Conservation (phyloP, 1,140 invertebrate species). For the Drosophila burlai region DNA sequence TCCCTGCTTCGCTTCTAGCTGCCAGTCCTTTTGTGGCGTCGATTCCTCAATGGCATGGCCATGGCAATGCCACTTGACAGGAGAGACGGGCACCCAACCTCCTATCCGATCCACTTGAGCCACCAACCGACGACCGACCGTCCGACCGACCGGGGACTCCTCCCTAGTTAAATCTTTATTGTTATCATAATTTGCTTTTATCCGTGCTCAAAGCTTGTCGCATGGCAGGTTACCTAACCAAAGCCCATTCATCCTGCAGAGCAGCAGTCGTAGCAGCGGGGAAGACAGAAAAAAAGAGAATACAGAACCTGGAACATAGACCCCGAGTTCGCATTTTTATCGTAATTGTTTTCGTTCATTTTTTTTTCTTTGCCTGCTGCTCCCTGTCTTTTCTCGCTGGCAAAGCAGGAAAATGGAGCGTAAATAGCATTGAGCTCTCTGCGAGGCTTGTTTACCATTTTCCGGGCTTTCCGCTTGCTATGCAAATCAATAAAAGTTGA, state of each 20-base stretch:
- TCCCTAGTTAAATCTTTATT: constrained; percentile 82
- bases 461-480: constrained; percentile 46
- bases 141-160: neutral
- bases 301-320: constrained; percentile 40
- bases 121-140: constrained; percentile 5
- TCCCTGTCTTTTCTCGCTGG: constrained; percentile 5
- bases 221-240: constrained; percentile 58
- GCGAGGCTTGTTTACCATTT: constrained; percentile 68
- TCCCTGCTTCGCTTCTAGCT: constrained; percentile 62
- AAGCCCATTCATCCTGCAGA: constrained; percentile 27
- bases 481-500: constrained; percentile 82
- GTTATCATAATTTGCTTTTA: constrained; percentile 84
- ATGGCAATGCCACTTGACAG: constrained; percentile 53
- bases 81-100: constrained; percentile 8
- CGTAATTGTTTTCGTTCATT: constrained; percentile 80
- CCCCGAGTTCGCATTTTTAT: constrained; percentile 69
- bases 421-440: constrained; percentile 67
- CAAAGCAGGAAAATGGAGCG: constrained; percentile 75
- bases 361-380: constrained; percentile 21
- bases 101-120: constrained; percentile 21
- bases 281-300: neutral
- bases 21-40: constrained; percentile 51
- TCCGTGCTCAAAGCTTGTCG: constrained; percentile 77
- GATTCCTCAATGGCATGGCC: constrained; percentile 48
- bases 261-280: neutral